Conservation (phyloP, 2,888 invertebrate species). For the Plebejus anna region DNA sequence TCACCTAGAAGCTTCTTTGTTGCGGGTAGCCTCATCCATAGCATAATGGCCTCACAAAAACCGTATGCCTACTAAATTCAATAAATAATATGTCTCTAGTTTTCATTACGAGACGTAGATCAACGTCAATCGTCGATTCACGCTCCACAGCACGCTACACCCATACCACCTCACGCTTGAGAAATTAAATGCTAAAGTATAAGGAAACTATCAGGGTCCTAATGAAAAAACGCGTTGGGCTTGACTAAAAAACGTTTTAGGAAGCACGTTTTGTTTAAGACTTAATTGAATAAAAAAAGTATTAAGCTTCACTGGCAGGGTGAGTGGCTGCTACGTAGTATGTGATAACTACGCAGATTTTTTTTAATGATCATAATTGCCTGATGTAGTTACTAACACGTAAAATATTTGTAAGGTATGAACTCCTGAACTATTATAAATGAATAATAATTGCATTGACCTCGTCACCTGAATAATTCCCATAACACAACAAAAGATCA, state of each 20-base stretch:
- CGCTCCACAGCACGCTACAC: slow-evolving; percentile 30
- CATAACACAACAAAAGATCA: not conserved
- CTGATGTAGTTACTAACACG: not conserved
- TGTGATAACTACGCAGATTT: no score
- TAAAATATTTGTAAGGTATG: not conserved
- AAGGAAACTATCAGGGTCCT: slow-evolving; percentile 16
- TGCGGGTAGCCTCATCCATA: not conserved
- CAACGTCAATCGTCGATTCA: slow-evolving; percentile 31
- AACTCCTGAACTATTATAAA: not conserved
- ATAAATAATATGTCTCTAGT: slow-evolving; percentile 29
- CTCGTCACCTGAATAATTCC: not conserved
- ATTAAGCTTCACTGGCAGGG: not conserved
- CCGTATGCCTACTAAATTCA: slow-evolving; percentile 11
- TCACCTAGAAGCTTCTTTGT: not conserved
- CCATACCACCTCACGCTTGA: slow-evolving; percentile 29
- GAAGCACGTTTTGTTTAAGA: not conserved
- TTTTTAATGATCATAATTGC: not conserved
- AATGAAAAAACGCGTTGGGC: slow-evolving; percentile 14
- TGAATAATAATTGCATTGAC: not conserved
- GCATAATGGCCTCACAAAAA: not conserved
- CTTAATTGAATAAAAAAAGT: not conserved
- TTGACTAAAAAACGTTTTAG: slow-evolving; percentile 14
- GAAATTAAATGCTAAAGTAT: slow-evolving; percentile 27
- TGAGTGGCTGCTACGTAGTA: not conserved
- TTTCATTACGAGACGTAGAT: slow-evolving; percentile 26